Evolutionary conservation across 2,113 vertebrate genomes (phyloP).

Genomic region (Indicator indicator): DNA sequence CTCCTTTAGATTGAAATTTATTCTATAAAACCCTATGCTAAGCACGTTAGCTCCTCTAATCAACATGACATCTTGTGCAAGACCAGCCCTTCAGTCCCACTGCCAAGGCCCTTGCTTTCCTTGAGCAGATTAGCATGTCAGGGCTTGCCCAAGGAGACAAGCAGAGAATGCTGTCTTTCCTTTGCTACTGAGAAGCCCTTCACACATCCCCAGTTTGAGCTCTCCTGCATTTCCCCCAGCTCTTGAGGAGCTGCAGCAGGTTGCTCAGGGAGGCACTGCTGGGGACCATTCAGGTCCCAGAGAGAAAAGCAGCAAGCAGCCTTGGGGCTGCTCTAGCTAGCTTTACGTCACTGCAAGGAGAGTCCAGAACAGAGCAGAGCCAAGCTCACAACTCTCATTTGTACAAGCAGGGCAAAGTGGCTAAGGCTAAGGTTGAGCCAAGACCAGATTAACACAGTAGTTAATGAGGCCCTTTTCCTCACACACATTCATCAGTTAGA

Average conservation of each 20-base stretch:
- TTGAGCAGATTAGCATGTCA: neutral
- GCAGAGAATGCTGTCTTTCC: neutral
- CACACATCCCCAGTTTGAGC: neutral
- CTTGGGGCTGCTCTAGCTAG: neutral
- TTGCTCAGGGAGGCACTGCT: neutral
- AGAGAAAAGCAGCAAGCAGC: neutral
- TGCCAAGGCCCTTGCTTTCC: neutral
- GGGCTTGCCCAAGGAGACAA: neutral
- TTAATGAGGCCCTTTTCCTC: neutral
- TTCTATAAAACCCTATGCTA: neutral
- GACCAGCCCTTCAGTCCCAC: neutral
- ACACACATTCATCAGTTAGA: neutral
- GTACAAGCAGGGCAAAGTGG: neutral
- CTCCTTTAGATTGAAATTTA: neutral
- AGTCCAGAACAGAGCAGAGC: neutral
- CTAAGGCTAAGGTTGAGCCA: neutral
- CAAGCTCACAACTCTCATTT: neutral
- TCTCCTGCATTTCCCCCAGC: neutral
- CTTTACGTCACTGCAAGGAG: neutral
- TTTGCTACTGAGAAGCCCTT: neutral
- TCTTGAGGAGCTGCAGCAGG: neutral
- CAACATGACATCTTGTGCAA: fast-evolving
- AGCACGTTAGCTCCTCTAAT: neutral
- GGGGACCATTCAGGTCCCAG: neutral
- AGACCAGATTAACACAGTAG: neutral